These are phyloP conservation scores for Hemicrepidius hirtus DNA, from an alignment of 2,888 invertebrate species.

Conservation along the genomic window DNA sequence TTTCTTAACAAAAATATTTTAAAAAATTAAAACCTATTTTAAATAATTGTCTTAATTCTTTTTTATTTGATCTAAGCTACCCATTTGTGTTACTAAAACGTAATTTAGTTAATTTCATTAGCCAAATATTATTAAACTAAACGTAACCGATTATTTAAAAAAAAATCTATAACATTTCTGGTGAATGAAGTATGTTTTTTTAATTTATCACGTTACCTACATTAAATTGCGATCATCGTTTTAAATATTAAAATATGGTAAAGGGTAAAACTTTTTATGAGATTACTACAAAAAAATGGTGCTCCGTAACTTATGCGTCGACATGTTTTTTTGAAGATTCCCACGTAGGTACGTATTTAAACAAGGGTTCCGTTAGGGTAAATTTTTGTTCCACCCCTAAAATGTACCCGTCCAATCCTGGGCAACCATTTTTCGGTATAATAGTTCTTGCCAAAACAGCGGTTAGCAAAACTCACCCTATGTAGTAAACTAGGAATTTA, in stretches of 20 bases:
- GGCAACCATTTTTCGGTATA: background rate
- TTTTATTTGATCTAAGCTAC: no score
- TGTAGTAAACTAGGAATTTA: conserved; percentile 1
- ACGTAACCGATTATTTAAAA: no score
- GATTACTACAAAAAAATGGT: background rate
- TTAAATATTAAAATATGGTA: conserved; percentile 4
- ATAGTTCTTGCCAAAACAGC: conserved; percentile 24
- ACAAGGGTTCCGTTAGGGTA: no score
- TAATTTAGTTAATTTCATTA: no score
- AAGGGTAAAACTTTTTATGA: conserved; percentile 6
- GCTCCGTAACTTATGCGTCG: conserved; percentile 1
- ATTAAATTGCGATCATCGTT: background rate
- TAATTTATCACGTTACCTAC: background rate
- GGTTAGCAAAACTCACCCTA: conserved; percentile 23
- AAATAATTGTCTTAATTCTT: no score
- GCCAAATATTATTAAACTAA: no score
- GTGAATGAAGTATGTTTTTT: no score
- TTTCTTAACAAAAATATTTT: no score
- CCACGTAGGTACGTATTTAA: conserved; percentile 14
- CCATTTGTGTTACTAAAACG: no score
- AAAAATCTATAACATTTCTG: no score
- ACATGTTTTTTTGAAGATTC: conserved; percentile 30
- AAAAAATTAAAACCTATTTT: no score
- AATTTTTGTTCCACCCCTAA: conserved; percentile 24
- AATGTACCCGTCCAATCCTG: conserved; percentile 27